These are phyloP conservation scores for Alligator sinensis DNA, from an alignment of 2,113 vertebrate species.

Conservation along the genomic window DNA sequence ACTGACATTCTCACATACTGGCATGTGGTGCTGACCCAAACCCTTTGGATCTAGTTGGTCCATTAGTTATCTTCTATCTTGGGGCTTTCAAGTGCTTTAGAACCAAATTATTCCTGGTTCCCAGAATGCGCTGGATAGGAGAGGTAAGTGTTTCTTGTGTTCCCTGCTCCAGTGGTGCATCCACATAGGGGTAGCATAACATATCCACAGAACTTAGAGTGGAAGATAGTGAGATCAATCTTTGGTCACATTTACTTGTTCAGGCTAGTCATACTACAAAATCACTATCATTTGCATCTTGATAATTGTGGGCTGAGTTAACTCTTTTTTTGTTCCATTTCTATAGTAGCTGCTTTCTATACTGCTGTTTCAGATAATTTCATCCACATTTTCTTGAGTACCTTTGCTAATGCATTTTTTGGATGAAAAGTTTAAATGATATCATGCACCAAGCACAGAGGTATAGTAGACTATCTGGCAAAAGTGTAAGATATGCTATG, in stretches of 20 bases:
- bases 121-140: background rate
- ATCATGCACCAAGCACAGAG: background rate
- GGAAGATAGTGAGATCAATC: background rate
- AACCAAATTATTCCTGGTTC: background rate
- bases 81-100: background rate
- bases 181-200: accelerated
- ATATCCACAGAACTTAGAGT: background rate
- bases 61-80: background rate
- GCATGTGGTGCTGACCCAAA: background rate
- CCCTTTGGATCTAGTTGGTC: background rate
- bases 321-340: background rate
- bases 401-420: background rate
- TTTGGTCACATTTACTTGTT: background rate
- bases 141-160: background rate
- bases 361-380: background rate
- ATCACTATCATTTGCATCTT: background rate
- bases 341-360: background rate
- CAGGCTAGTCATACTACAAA: background rate
- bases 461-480: background rate
- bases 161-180: background rate
- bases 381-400: slow-evolving; percentile 1
- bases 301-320: background rate
- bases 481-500: background rate
- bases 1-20: background rate
- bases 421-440: background rate